These are phyloP conservation scores for Neoniphon sammara DNA, from an alignment of 2,797 vertebrate genomes.

Conservation along the genomic window DNA sequence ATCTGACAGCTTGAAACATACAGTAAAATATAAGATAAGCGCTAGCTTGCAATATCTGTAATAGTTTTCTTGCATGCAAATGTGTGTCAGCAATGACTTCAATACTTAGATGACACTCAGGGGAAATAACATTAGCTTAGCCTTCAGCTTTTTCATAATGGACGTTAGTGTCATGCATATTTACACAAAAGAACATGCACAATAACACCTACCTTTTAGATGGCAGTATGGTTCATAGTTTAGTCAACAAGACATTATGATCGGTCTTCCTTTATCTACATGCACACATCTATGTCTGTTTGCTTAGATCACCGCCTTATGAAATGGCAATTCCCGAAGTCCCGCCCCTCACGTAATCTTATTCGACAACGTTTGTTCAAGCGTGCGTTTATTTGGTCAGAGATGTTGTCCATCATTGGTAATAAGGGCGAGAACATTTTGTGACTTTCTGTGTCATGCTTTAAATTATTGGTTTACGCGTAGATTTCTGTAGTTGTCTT, in stretches of 20 bases:
- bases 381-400: slow-evolving; percentile 25
- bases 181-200: background rate
- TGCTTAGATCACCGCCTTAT: slow-evolving; percentile 2
- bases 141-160: background rate
- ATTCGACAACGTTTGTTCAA: slow-evolving; percentile 41
- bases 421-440: slow-evolving; percentile 36
- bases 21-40: background rate
- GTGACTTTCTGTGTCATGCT: background rate
- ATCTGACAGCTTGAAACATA: background rate
- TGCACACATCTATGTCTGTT: no score
- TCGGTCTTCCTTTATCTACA: no score
- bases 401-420: slow-evolving; percentile 42
- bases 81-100: background rate
- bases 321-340: background rate
- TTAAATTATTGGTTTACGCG: background rate
- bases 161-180: background rate
- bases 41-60: background rate
- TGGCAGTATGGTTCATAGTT: background rate
- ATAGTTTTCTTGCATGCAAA: no score
- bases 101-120: background rate
- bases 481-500: background rate
- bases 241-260: no score
- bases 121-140: background rate
- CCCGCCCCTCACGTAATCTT: slow-evolving; percentile 18
- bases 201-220: slow-evolving; percentile 56